Base-by-base conservation (phyloP, 2,888 invertebrate species). In the Tiliacea citrago region DNA sequence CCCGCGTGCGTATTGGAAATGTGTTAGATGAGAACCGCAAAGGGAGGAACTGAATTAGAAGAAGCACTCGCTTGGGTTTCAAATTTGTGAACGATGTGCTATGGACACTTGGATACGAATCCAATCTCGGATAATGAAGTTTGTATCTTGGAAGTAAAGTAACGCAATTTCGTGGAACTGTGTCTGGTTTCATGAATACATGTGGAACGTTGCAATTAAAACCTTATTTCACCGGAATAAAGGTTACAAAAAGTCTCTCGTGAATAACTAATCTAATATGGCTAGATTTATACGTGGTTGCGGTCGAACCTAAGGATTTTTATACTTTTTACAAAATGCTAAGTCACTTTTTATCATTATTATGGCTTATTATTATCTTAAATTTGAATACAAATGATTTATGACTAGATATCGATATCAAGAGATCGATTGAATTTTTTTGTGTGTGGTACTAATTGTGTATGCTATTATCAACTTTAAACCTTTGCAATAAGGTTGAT, bases 401-500 rank as follows among this genome's bases (percentile, higher is more conserved):
- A 81, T 29, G n/a, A 47, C 45, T 67, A 61, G 58, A 60, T n/a
- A n/a, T n/a, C 51, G 45, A 68, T 42, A 69, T 63, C 55, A 60
- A 67, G 60, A 60, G 47, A 18, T 57, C 72, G 47, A 79, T 69
- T 8, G 47, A 29, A 2, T 57, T 35, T 68, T 67, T 47, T 45
- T 4, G 29, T 12, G 29, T 12, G 29, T 12, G 51, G 47, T 13
- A 55, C 66, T 67, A 60, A 76, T 47, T 67, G 58, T 82, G 79
- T 72, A 47, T 65, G 45, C 61, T 45, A 79, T 62, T 80, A 60
- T 72, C 47, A 57, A 70, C 71, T 49, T 73, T 73, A 21, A 21
- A 0, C 1, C 7, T 12, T 45, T 58, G 29, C 2, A 18, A 58
- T 68, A 76, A 73, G 47, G 67, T 84, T 77, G 72, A 74, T 75